Evolutionary conservation across 2,888 invertebrate species (phyloP), one percentile per base, ranked within the genome.

Genomic region (Diarsia dahlii): DNA sequence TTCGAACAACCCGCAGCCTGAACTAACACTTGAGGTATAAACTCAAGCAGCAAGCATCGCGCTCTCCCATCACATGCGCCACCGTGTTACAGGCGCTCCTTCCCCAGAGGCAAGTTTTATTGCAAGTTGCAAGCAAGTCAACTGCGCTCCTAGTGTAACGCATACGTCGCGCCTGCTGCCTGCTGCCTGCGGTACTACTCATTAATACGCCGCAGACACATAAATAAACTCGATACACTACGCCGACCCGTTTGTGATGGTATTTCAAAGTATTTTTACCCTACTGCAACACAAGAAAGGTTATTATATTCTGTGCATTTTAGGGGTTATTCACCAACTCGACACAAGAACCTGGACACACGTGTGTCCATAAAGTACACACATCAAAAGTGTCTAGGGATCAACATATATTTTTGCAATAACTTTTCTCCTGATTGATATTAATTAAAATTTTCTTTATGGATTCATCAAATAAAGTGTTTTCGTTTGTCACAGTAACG

Each of bases 61-160:
- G 20, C 1, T 2, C 71, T 70, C 73, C 74, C 71, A 3, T 88
- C 23, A 12, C 85, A 92, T 89, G 81, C 3, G 13, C 89, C 91
- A 76, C 60, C 46, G 28, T 64, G 45, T 39, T 45, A 62, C 64
- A 77, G 83, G 78, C 79, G 85, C 88, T 83, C 76, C 80, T 85
- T 88, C 89, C 88, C 88, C 65, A 76, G 89, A 88, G 91, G 92
- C 91, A 94, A 95, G 93, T 95, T 95, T 95, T 95, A 95, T 94
- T 94, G 95, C 94, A 92, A 93, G 89, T 91, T 86, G 88, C 88
- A 88, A 81, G 92, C 91, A 90, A 94, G 94, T 94, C 93, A 93
- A 93, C 93, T 92, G 91, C 90, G 89, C 91, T 86, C 91, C 89
- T 88, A 90, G 82, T 88, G 90, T 89, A 89, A 92, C 92, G 90